Evolutionary conservation across 2,113 vertebrate species (phyloP), one percentile per base, ranked within the genome.

Genomic region (Marmota monax): DNA sequence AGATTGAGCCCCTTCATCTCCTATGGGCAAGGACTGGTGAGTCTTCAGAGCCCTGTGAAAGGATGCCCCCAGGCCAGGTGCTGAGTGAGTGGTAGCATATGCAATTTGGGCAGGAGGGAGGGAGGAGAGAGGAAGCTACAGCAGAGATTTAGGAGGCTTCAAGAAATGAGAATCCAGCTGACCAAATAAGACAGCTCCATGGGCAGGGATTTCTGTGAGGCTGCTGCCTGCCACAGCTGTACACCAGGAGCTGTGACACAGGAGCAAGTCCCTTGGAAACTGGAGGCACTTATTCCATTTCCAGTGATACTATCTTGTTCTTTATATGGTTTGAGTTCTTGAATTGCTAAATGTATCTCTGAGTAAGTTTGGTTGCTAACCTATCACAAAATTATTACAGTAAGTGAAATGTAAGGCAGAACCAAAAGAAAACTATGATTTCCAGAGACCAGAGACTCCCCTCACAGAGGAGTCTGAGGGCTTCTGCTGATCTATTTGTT

Each of bases 191-290:
- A 76, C 27, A 10, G 8, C 69, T 84, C 56, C 53, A 18, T 4
- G 8, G 56, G 25, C 72, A 76, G 88, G 76, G 61, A 65, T 37
- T 56, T 88, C 37, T 80, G 17, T 7, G 27, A 42, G 61, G 78
- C 34, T 29, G 7, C 39, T 34, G n/a, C 51, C 17, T 8, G 34
- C 92, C 56, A 61, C 70, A 63, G 69, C 86, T 83, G 56, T 25
- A 32, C 17, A 16, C 22, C 56, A 10, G 53, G 79, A 92, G 58
- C 34, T 97, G 94, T 91, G 94, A 96, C 90, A 73, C 88, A 83
- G 61, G 84, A 92, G 27, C 90, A 84, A 96, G 95, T 83, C 70
- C 94, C 92, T 93, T 96, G 95, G 93, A 97, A 97, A 96, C 53
- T 80, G 79, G 42, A 79, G 73, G 74, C 93, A 92, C 67, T 96